phyloP scores from a whole-genome alignment of 2,797 vertebrate genomes.

The Phalanger gymnotis region DNA sequence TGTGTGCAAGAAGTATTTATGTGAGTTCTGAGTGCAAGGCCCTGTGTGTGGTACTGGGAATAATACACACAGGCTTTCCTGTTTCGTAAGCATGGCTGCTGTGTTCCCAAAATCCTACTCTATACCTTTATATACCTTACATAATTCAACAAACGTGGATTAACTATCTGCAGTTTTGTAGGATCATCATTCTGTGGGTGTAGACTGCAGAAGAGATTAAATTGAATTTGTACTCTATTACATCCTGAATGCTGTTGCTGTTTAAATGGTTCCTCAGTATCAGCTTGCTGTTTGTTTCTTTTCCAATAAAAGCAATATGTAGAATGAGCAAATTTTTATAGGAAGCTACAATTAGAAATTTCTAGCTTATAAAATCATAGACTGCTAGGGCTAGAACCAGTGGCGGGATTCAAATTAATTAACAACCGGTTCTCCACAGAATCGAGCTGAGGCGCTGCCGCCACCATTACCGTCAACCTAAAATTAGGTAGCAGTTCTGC shows the following conservation, averaged over 20 bases:
- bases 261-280: neutral
- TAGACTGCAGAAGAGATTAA: neutral
- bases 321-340: neutral
- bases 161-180: neutral
- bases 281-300: neutral
- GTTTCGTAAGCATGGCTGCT: neutral
- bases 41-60: neutral
- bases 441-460: too few species aligned
- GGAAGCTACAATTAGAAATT: neutral
- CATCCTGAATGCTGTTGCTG: neutral
- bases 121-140: neutral
- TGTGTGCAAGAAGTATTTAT: neutral
- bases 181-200: neutral
- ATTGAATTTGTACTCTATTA: neutral
- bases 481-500: too few species aligned
- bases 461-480: too few species aligned
- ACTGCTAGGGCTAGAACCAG: neutral
- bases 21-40: neutral
- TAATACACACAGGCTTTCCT: neutral
- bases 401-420: too few species aligned
- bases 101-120: neutral
- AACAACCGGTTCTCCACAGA: too few species aligned
- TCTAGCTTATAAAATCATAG: neutral
- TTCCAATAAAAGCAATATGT: neutral
- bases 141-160: neutral